phyloP scores from a whole-genome alignment of 2,888 invertebrate genomes.

The Biston betularia region DNA sequence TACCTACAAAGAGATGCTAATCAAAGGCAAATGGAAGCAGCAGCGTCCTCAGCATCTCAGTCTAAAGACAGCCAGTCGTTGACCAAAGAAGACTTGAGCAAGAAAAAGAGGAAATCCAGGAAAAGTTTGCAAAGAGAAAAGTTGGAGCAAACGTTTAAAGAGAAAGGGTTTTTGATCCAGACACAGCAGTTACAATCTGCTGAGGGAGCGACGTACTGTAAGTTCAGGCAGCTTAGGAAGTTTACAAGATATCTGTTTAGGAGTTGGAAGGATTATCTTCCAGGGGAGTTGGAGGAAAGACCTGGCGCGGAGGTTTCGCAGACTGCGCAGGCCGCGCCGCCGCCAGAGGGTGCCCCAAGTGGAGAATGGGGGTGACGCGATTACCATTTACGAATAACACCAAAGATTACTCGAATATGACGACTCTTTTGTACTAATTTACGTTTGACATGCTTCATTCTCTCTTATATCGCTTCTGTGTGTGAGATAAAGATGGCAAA shows the following conservation, averaged over 20 bases:
- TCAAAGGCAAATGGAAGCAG: slow-evolving; percentile 64
- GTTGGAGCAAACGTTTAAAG: slow-evolving; percentile 96
- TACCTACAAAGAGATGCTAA: slow-evolving; percentile 91
- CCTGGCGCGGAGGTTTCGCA: slow-evolving; percentile 38
- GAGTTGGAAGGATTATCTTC: slow-evolving; percentile 97
- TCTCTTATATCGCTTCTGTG: too few relatives aligned
- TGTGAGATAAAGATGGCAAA: neutral
- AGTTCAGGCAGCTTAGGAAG: slow-evolving; percentile 95
- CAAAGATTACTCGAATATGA: slow-evolving; percentile 37
- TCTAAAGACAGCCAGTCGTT: slow-evolving; percentile 47
- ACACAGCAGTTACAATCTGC: slow-evolving; percentile 97
- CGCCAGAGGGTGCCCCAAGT: slow-evolving; percentile 49
- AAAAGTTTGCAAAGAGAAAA: slow-evolving; percentile 95
- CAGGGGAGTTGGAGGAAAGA: slow-evolving; percentile 88
- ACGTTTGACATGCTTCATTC: neutral
- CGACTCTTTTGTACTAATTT: neutral
- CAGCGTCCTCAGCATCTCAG: slow-evolving; percentile 56
- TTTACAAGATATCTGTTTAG: slow-evolving; percentile 96
- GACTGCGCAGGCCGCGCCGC: slow-evolving; percentile 37
- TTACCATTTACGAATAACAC: slow-evolving; percentile 8
- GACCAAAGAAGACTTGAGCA: slow-evolving; percentile 74
- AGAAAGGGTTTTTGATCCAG: slow-evolving; percentile 96
- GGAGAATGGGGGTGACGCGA: slow-evolving; percentile 65
- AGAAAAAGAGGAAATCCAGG: slow-evolving; percentile 90
- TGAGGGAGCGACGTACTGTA: slow-evolving; percentile 97